Base-by-base conservation (phyloP, 2,113 vertebrate genomes). In the Seriola dumerili region DNA sequence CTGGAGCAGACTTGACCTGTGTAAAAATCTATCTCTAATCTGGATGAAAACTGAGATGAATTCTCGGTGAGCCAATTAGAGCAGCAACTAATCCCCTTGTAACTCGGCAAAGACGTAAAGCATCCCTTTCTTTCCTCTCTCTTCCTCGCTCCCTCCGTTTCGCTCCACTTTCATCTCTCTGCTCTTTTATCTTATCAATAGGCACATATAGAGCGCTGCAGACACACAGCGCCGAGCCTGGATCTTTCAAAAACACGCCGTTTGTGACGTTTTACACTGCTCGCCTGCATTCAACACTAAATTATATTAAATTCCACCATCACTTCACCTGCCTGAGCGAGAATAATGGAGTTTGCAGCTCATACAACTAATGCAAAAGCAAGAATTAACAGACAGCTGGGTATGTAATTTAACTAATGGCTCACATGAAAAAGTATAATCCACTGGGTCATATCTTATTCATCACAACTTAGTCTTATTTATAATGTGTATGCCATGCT, bases 61-160 rank as follows among this genome's bases (percentile, higher is more conserved):
- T 95, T 92, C 87, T 90, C 79, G 10, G 70, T 76, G 83, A 93
- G 89, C 89, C 89, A 94, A 93, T 94, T 94, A 93, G 86, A 91
- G 88, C 66, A 62, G 80, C 82, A 32, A 80, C 90, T 93, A 94
- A 95, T 94, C 92, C 90, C 85, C 75, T 71, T 72, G 87, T 88
- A 93, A 92, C 90, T 74, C 83, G 4, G 72, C 66, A 83, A 68
- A 88, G 90, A 89, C 57, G 72, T 68, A 86, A 88, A 80, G 63
- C 79, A 78, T 78, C 75, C 75, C 75, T 73, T 80, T 71, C 69
- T 55, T 65, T 74, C 25, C 44, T 64, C 59, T 74, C 78, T 84
- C 67, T 59, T 87, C 59, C 86, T 62, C 46, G 21, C 89, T 85
- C 76, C 76, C 90, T 78, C 84, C 63, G 46, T 86, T 76, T 91